phyloP scores from a whole-genome alignment of 2,888 invertebrate genomes.

The Harpagoxenus sublaevis region DNA sequence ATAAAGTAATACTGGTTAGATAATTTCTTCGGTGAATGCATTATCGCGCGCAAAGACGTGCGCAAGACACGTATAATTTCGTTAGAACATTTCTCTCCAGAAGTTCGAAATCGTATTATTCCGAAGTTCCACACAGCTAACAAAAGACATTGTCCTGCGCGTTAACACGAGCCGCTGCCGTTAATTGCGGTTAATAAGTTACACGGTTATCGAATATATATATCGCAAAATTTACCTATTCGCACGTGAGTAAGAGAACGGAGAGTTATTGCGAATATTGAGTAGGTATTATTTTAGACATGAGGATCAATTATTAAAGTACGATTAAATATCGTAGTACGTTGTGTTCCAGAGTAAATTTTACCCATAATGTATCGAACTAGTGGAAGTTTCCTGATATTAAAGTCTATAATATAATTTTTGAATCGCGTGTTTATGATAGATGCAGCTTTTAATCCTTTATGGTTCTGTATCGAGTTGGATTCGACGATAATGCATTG shows the following conservation, averaged over 20 bases:
- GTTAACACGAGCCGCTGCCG: slow-evolving; percentile 25
- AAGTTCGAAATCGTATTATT: slow-evolving; percentile 58
- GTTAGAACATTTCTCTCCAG: slow-evolving; percentile 40
- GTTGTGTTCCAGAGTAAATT: not conserved
- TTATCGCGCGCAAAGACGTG: slow-evolving; percentile 22
- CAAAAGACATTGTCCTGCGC: slow-evolving; percentile 17
- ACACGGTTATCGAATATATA: slow-evolving; percentile 19
- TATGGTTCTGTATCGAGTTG: not conserved
- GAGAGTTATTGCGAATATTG: not conserved
- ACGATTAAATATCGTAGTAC: slow-evolving; percentile 34
- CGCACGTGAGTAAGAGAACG: not conserved
- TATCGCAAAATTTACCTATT: slow-evolving; percentile 21
- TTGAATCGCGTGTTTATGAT: not conserved
- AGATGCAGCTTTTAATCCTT: not conserved
- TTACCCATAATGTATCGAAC: slow-evolving; percentile 14
- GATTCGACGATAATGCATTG: not conserved
- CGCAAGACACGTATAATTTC: slow-evolving; percentile 43
- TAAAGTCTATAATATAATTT: slow-evolving; percentile 36
- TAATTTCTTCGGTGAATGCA: slow-evolving; percentile 42
- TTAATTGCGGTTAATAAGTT: slow-evolving; percentile 53
- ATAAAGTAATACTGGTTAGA: slow-evolving; percentile 5
- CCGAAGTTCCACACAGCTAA: slow-evolving; percentile 32
- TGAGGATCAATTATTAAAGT: slow-evolving; percentile 43
- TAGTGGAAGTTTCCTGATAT: slow-evolving; percentile 52
- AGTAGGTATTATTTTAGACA: slow-evolving; percentile 1